Evolutionary conservation across 2,797 vertebrate genomes (phyloP).

Genomic region (Gobio occitaniae): DNA sequence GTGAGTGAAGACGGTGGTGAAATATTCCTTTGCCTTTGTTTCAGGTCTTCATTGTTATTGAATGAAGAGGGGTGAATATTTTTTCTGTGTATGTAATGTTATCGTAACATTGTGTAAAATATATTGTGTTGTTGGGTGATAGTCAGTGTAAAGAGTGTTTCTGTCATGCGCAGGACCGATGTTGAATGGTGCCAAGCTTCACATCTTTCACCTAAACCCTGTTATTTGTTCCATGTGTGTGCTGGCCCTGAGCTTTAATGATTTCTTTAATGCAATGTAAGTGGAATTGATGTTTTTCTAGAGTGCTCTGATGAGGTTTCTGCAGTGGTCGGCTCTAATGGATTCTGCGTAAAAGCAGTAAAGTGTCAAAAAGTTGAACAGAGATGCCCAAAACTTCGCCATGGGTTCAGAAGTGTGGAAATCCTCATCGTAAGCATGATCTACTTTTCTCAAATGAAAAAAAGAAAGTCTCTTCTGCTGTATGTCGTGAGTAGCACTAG

Average conservation of each 20-base stretch:
- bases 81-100: conserved; percentile 19
- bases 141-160: conserved; percentile 14
- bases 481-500: conserved; percentile 19
- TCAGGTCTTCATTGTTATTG: conserved; percentile 8
- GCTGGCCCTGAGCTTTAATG: neutral
- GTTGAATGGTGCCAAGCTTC: conserved; percentile 29
- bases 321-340: neutral
- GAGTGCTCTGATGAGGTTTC: conserved; percentile 12
- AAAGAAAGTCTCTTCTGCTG: neutral
- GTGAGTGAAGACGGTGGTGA: neutral
- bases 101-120: conserved; percentile 21
- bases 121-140: conserved; percentile 5
- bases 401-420: neutral
- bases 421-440: conserved; percentile 33
- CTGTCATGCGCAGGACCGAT: neutral
- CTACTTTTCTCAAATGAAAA: neutral
- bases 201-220: neutral
- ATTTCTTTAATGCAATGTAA: conserved; percentile 15
- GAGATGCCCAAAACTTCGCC: neutral
- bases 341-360: neutral
- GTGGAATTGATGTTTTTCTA: conserved; percentile 18
- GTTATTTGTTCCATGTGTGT: conserved; percentile 8
- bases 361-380: neutral
- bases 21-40: conserved; percentile 12
- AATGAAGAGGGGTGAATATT: neutral